phyloP scores from a whole-genome alignment of 2,888 invertebrate genomes.

The Punctoribates punctum region DNA sequence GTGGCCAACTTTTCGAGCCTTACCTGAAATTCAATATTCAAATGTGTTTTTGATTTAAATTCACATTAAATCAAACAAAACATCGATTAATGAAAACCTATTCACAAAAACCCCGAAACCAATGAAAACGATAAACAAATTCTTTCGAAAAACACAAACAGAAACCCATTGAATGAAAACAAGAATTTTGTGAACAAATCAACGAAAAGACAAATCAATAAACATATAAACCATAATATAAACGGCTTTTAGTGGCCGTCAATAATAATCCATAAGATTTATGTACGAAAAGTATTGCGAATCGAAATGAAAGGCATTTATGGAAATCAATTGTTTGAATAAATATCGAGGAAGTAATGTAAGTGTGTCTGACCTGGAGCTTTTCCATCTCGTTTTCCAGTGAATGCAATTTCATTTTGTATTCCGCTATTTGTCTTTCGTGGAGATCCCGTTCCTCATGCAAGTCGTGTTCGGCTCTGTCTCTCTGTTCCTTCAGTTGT shows the following conservation, averaged over 20 bases:
- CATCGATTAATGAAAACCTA: neutral
- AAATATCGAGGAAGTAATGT: neutral
- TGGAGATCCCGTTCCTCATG: constrained; percentile 91
- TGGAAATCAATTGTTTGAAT: neutral
- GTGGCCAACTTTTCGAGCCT: constrained; percentile 83
- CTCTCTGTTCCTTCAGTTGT: constrained; percentile 86
- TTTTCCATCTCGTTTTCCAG: constrained; percentile 70
- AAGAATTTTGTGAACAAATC: neutral
- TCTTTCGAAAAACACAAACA: neutral
- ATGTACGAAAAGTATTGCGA: too few relatives aligned
- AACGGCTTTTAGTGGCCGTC: too few relatives aligned
- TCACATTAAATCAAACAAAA: neutral
- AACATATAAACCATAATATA: neutral
- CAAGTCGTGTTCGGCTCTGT: constrained; percentile 90
- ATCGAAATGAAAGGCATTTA: too few relatives aligned
- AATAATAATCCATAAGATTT: too few relatives aligned
- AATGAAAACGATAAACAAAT: too few relatives aligned
- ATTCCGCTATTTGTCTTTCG: constrained; percentile 87
- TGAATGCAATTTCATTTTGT: constrained; percentile 87
- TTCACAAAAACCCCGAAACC: neutral
- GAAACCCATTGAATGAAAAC: neutral
- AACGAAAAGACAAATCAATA: neutral
- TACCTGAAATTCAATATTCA: constrained; percentile 56
- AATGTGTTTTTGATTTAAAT: neutral
- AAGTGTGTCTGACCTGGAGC: constrained; percentile 46